phyloP scores from a whole-genome alignment of 2,888 invertebrate species.

The Alcis repandata region DNA sequence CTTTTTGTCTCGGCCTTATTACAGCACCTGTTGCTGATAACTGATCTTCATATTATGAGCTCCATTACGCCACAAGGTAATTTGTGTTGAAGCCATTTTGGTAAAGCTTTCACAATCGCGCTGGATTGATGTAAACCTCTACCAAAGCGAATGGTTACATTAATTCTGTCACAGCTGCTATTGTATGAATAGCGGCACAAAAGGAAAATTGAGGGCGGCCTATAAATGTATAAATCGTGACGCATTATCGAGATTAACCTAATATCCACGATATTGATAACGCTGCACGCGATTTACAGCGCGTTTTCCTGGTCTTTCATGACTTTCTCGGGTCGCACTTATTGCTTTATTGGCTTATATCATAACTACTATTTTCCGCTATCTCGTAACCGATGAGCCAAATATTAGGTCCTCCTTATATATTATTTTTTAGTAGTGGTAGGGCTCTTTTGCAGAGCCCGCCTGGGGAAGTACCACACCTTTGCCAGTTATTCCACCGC shows the following conservation, averaged over 20 bases:
- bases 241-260: conserved; percentile 8
- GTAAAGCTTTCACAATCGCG: conserved; percentile 24
- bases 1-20: conserved; percentile 2
- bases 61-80: conserved; percentile 22
- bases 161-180: conserved; percentile 7
- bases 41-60: conserved; percentile 19
- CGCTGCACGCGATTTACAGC: neutral
- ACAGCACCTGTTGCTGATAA: conserved; percentile 35
- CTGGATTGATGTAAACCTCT: conserved; percentile 22
- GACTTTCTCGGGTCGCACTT: too few relatives aligned
- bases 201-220: conserved; percentile 17
- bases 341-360: too few relatives aligned
- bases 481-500: too few relatives aligned
- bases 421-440: too few relatives aligned
- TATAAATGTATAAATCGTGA: conserved; percentile 17
- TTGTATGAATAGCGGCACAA: conserved; percentile 6
- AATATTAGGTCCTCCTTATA: too few relatives aligned
- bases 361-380: too few relatives aligned
- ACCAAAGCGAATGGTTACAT: neutral
- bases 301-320: too few relatives aligned
- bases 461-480: too few relatives aligned
- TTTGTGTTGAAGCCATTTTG: conserved; percentile 13
- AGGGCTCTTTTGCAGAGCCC: too few relatives aligned
- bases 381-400: too few relatives aligned
- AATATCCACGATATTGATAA: conserved; percentile 15